Evolutionary conservation across 2,888 invertebrate species (phyloP).

Genomic region (Hemaris fuciformis): DNA sequence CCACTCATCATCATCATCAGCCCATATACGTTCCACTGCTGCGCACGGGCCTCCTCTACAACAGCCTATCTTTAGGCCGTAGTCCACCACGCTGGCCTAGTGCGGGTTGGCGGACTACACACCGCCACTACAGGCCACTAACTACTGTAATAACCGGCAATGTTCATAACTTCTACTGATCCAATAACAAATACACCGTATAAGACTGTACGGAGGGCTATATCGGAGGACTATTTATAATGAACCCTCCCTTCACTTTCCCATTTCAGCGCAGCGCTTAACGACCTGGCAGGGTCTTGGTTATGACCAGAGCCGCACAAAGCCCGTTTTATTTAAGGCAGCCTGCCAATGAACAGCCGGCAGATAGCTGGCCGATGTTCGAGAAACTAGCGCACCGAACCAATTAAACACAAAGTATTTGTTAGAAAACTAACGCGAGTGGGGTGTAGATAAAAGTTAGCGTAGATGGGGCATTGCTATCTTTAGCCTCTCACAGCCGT

Average conservation of each 20-base stretch:
- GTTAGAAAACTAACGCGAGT: constrained; percentile 11
- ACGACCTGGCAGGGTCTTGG: constrained; percentile 44
- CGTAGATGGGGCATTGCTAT: background rate
- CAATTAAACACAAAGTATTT: constrained; percentile 31
- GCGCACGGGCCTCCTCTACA: no score
- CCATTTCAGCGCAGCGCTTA: constrained; percentile 35
- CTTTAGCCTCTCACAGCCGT: background rate
- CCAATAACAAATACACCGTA: background rate
- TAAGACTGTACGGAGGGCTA: background rate
- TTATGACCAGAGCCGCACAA: constrained; percentile 46
- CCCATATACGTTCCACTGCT: no score
- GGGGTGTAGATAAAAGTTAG: constrained; percentile 10
- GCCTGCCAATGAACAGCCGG: constrained; percentile 52
- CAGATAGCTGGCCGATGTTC: constrained; percentile 34
- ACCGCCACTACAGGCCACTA: no score
- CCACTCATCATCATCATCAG: no score
- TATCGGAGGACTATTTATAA: constrained; percentile 6
- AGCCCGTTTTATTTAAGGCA: constrained; percentile 60
- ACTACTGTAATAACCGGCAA: no score
- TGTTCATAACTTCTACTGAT: background rate
- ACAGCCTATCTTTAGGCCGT: no score
- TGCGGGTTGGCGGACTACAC: no score
- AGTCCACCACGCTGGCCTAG: no score
- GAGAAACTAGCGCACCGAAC: constrained; percentile 37
- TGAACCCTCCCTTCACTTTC: constrained; percentile 21